phyloP scores from a whole-genome alignment of 2,888 invertebrate genomes.

The Adela reaumurella region DNA sequence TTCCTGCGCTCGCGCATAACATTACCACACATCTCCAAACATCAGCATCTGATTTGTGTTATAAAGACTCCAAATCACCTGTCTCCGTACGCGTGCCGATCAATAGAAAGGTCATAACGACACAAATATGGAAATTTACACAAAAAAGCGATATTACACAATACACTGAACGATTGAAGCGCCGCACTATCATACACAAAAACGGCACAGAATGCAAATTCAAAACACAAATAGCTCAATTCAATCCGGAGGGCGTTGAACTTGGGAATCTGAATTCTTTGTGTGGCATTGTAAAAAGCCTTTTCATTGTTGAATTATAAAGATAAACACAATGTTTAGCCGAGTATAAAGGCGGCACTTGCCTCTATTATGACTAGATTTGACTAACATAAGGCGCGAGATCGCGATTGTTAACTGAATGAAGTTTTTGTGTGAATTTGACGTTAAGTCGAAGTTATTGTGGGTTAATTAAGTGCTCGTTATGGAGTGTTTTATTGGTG shows the following conservation, averaged over 20 bases:
- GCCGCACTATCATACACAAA: not conserved
- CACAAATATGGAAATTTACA: not conserved
- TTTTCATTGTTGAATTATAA: slow-evolving; percentile 30
- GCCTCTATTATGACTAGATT: slow-evolving; percentile 31
- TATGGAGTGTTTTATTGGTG: slow-evolving; percentile 25
- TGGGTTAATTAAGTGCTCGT: slow-evolving; percentile 35
- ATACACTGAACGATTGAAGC: no score
- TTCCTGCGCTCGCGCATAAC: no score
- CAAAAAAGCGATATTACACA: not conserved
- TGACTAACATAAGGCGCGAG: slow-evolving; percentile 26
- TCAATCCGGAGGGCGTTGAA: not conserved
- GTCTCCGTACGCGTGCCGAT: not conserved
- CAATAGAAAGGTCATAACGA: not conserved
- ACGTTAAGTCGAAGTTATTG: slow-evolving; percentile 20
- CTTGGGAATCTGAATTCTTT: slow-evolving; percentile 20
- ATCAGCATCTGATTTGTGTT: not conserved
- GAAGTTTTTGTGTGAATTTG: slow-evolving; percentile 22
- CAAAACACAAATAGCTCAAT: not conserved
- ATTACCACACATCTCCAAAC: not conserved
- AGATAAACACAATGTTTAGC: slow-evolving; percentile 30
- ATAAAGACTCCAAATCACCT: not conserved
- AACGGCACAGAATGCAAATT: not conserved
- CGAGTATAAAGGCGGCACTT: slow-evolving; percentile 19
- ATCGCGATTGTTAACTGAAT: slow-evolving; percentile 20
- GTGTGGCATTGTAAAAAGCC: slow-evolving; percentile 29